phyloP scores from a whole-genome alignment of 2,797 vertebrate genomes.

The Stomatorhinus walkeri region DNA sequence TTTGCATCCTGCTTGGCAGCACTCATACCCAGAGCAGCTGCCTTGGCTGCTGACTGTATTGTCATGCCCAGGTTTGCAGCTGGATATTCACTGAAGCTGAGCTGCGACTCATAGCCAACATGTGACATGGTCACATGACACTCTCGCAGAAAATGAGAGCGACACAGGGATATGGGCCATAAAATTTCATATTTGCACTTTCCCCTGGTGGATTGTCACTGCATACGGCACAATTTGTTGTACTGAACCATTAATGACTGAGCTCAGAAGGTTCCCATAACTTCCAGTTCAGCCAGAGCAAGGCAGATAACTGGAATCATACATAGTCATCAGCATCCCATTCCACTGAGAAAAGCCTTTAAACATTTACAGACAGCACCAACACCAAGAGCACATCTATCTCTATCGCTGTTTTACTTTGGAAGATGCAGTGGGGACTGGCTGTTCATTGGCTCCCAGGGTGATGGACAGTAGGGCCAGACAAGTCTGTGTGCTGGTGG shows the following conservation, averaged over 20 bases:
- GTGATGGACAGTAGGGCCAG: not conserved
- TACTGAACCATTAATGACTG: not conserved
- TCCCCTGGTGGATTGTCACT: not conserved
- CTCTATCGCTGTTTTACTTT: not conserved
- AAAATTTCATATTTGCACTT: not conserved
- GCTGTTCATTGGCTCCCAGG: not conserved
- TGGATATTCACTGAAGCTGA: not conserved
- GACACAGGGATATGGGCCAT: not conserved
- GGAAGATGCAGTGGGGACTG: not conserved
- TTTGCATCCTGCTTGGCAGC: not conserved
- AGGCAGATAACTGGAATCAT: slow-evolving; percentile 23
- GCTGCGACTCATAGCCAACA: not conserved
- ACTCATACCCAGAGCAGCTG: not conserved
- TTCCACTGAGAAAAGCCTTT: not conserved
- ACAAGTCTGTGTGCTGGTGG: not conserved
- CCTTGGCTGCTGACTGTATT: not conserved
- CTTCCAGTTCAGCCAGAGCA: not conserved
- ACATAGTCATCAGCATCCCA: slow-evolving; percentile 22
- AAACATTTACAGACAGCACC: not conserved
- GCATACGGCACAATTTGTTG: not conserved
- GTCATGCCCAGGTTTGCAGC: not conserved
- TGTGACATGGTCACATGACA: not conserved
- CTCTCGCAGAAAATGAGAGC: not conserved
- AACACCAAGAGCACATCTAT: not conserved
- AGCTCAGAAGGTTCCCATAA: slow-evolving; percentile 16